phyloP scores from a whole-genome alignment of 2,888 invertebrate species.

The Noctuana brunneofusca region DNA sequence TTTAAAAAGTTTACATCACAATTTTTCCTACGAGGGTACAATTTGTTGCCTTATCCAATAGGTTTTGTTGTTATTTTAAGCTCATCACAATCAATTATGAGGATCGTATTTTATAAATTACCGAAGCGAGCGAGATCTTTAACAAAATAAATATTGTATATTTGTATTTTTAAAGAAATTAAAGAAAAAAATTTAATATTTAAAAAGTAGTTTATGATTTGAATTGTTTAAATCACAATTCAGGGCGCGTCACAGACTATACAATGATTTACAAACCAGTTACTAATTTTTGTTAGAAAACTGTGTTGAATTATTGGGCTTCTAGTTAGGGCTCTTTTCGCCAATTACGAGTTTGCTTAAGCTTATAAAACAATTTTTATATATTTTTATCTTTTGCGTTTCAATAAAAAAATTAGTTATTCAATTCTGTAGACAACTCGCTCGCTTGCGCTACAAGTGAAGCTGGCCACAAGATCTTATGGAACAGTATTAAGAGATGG shows the following conservation, averaged over 20 bases:
- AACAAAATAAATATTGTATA: background rate
- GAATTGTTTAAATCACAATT: no score
- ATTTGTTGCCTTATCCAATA: conserved; percentile 36
- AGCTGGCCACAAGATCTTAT: conserved; percentile 35
- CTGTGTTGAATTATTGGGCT: no score
- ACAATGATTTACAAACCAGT: background rate
- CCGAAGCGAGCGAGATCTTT: conserved; percentile 4
- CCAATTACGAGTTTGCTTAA: no score
- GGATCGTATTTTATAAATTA: conserved; percentile 1
- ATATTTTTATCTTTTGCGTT: no score
- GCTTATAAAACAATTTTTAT: no score
- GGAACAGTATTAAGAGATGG: conserved; percentile 61
- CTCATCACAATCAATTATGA: conserved; percentile 35
- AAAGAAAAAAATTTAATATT: no score
- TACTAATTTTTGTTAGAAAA: background rate
- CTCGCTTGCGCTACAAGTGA: conserved; percentile 10
- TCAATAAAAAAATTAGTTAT: background rate
- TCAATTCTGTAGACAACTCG: background rate
- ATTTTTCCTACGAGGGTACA: conserved; percentile 24
- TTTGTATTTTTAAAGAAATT: background rate
- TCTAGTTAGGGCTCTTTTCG: no score
- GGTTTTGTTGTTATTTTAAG: conserved; percentile 38
- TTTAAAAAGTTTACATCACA: conserved; percentile 20
- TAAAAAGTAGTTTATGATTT: no score
- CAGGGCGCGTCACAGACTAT: no score